Conservation (phyloP, 2,797 vertebrate species). For the Hydrolagus colliei region DNA sequence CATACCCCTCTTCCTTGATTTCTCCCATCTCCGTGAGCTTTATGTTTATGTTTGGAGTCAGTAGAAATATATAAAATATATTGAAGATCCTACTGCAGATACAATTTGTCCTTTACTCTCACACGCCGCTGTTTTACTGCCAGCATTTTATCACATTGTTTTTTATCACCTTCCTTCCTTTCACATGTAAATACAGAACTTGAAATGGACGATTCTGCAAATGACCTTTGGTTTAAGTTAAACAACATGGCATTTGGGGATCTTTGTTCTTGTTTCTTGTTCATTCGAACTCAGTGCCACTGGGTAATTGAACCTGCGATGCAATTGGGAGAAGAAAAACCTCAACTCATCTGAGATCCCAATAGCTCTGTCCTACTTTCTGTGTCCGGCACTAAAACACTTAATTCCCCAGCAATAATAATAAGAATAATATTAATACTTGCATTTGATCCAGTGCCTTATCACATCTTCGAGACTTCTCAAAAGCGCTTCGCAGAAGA, state of each 20-base stretch:
- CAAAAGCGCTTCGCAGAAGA: no score
- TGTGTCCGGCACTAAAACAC: not conserved
- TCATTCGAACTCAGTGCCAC: not conserved
- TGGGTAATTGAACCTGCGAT: not conserved
- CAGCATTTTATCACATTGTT: constrained; percentile 15
- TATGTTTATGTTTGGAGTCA: not conserved
- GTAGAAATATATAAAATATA: constrained; percentile 6
- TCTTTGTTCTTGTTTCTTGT: constrained; percentile 2
- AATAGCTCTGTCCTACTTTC: not conserved
- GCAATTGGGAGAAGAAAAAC: not conserved
- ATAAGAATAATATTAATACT: no score
- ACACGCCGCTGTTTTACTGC: not conserved
- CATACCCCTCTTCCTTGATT: no score
- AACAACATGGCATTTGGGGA: no score
- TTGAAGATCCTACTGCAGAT: not conserved
- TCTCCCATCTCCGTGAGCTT: not conserved
- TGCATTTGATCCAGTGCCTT: no score
- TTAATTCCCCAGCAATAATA: not conserved
- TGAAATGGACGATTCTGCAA: not conserved
- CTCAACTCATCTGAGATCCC: not conserved
- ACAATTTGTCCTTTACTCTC: constrained; percentile 1
- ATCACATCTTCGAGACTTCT: no score
- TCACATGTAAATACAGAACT: not conserved
- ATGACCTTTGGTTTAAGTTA: not conserved
- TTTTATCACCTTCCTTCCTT: constrained; percentile 19